Base-by-base conservation (phyloP, 2,888 invertebrate species). In the Parapristionchus giblindavisi region DNA sequence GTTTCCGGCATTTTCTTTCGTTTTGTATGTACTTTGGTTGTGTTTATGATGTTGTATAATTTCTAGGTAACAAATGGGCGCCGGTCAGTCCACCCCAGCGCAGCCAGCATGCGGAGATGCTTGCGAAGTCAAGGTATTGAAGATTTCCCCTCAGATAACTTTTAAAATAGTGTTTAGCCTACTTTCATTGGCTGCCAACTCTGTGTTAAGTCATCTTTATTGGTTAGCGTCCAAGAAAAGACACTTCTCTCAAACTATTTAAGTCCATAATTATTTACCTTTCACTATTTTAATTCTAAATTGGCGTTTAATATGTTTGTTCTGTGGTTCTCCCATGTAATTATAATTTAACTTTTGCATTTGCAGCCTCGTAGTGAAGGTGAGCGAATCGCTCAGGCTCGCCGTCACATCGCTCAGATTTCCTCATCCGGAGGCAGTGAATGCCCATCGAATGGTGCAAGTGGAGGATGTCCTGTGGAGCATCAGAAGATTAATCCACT, bases 361-460 rank as follows among this genome's bases (percentile, higher is more conserved):
- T 27, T 71, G 54, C 38, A 71, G 75, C 60, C 65, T 58, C 36
- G 34, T 27, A 36, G 38, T 6, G 75, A 75, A 34, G 63, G 65
- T 5, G 75, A 63, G 27, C 75, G 75, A 36, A 43, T 75, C 36
- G 36, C 63, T 29, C 38, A 36, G 5, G 75, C 75, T 3, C 75
- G 75, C 32, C 63, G 75, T 38, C 63, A 75, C 75, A 75, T 75
- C 34, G 75, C 75, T 34, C 73, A 73, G 38, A 11, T 51, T 8
- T 11, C 14, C 48, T 54, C 75, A 5, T 34, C 52, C 27, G 65
- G 29, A 17, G 61, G 54, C 21, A 60, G 60, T 36, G 82, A 81
- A 74, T 82, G 82, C 51, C 82, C 80, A 6, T 81, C 81, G 11
- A 72, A 77, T 1, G 80, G 78, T 29, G 74, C 76, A 17, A 77